Evolutionary conservation across 1,140 invertebrate species (phyloP).

Genomic region (Phymastichus coffea): DNA sequence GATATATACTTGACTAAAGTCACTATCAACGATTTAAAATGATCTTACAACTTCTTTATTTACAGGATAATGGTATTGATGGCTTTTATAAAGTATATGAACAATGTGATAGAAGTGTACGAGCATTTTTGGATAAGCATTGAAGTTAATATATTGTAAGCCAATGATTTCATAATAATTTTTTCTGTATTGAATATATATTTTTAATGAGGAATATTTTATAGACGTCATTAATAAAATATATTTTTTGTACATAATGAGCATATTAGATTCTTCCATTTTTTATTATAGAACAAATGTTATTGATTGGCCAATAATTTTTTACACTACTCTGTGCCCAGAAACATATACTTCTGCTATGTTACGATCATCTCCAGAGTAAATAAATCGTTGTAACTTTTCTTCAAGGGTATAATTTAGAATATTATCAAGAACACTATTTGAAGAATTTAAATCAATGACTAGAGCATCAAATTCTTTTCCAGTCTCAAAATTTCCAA

Average conservation of each 20-base stretch:
- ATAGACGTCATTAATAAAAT: constrained; percentile 11
- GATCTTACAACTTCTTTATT: neutral
- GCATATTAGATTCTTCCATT: no score
- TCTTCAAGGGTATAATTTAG: constrained; percentile 57
- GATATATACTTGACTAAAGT: neutral
- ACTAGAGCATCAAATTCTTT: constrained; percentile 86
- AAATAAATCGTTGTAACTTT: constrained; percentile 79
- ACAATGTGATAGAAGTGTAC: constrained; percentile 67
- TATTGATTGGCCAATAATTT: no score
- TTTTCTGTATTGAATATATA: neutral
- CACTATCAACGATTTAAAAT: neutral
- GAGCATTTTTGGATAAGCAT: constrained; percentile 58
- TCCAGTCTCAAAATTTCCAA: constrained; percentile 77
- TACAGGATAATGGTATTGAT: constrained; percentile 59
- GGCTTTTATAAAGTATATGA: constrained; percentile 73
- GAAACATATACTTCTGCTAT: constrained; percentile 75
- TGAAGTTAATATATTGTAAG: neutral
- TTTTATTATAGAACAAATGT: no score
- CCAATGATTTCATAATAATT: neutral
- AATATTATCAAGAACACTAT: constrained; percentile 61
- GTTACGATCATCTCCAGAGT: constrained; percentile 82
- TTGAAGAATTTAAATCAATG: constrained; percentile 61
- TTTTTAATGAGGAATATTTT: no score
- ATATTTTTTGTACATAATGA: neutral
- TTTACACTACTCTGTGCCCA: constrained; percentile 63